Percentiles rank a stretch among this genome's conserved stretches.
Evolutionary conservation across 2,797 vertebrate genomes (phyloP).

Genomic region (Linurgus olivaceus): DNA sequence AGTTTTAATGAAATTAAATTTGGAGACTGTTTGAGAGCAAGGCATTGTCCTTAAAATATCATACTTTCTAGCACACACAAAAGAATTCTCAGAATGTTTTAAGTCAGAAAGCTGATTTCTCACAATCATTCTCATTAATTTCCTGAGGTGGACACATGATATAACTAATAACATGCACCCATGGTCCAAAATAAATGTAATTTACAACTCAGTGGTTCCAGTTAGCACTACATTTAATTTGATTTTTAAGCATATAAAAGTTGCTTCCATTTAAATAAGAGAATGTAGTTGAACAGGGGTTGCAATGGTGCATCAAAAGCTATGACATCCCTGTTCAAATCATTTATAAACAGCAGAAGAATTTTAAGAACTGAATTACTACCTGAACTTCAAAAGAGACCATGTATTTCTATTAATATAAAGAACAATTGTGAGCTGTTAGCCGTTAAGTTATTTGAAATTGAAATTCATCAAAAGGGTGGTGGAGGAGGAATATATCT

Average conservation of each 20-base stretch:
- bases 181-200: neutral
- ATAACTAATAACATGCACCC: neutral
- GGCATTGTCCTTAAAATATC: neutral
- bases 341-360: conserved; percentile 56
- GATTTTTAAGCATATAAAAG: neutral
- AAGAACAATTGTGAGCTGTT: conserved; percentile 64
- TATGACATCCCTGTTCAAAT: conserved; percentile 46
- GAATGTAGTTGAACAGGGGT: neutral
- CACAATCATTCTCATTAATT: neutral
- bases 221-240: neutral
- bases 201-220: neutral
- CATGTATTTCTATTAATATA: conserved; percentile 65
- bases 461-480: conserved; percentile 66
- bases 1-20: neutral
- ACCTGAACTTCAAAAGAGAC: conserved; percentile 50
- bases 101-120: neutral
- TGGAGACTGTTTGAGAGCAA: neutral
- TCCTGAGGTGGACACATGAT: neutral
- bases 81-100: neutral
- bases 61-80: neutral
- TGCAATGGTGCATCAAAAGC: conserved; percentile 30
- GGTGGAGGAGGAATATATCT: conserved; percentile 71
- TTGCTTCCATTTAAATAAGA: conserved; percentile 5
- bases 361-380: conserved; percentile 60
- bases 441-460: conserved; percentile 59